A percentile compares a stretch with the other conserved stretches of the same genome.
phyloP scores from a whole-genome alignment of 2,888 invertebrate genomes.

The Lasius fuliginosus region DNA sequence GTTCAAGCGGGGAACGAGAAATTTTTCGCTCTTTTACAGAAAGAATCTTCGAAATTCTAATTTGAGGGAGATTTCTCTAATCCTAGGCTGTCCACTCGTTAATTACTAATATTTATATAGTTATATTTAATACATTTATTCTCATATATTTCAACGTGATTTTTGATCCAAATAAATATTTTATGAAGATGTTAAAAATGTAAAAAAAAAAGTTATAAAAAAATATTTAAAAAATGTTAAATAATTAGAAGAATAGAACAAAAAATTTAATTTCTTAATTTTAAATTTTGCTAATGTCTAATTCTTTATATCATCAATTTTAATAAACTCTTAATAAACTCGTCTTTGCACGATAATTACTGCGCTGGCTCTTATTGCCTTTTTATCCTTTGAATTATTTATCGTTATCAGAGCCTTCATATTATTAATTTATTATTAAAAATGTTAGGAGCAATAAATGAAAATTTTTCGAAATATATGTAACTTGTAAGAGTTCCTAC shows the following conservation, averaged over 20 bases:
- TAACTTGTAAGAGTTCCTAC: background rate
- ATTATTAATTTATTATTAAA: background rate
- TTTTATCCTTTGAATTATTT: too few species aligned
- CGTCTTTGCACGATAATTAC: too few species aligned
- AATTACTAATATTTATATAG: too few species aligned
- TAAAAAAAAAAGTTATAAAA: too few species aligned
- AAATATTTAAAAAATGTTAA: too few species aligned
- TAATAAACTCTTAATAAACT: too few species aligned
- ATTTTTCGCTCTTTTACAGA: background rate
- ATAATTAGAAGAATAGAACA: too few species aligned
- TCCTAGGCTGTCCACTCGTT: background rate
- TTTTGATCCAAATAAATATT: background rate
- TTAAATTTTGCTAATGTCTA: too few species aligned
- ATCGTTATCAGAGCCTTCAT: too few species aligned
- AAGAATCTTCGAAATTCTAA: background rate
- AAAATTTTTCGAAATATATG: background rate
- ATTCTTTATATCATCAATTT: too few species aligned
- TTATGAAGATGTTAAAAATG: background rate
- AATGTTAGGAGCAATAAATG: slow-evolving; percentile 3
- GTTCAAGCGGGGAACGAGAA: background rate
- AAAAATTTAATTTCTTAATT: too few species aligned
- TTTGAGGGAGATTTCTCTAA: background rate
- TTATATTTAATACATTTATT: background rate
- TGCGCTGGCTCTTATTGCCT: too few species aligned
- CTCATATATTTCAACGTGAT: background rate